These are phyloP conservation scores for Acanthosepion pharaonis DNA, from an alignment of 2,888 invertebrate species.

Conservation along the genomic window DNA sequence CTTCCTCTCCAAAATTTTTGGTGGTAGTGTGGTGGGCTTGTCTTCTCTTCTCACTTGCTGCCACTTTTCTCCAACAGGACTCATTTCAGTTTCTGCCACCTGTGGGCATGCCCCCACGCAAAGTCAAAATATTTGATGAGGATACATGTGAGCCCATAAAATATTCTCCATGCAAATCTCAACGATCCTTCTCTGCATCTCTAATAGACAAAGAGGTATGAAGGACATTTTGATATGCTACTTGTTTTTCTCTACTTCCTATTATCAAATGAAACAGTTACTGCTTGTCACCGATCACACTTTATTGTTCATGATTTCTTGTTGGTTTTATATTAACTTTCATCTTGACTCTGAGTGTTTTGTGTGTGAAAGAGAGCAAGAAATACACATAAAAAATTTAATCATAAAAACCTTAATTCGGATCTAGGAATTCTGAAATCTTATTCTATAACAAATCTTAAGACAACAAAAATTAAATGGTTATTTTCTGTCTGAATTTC, in stretches of 20 bases:
- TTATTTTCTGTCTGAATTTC: too few relatives aligned
- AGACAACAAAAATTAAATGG: too few relatives aligned
- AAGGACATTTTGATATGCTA: neutral
- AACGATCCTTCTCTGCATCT: slow-evolving; percentile 51
- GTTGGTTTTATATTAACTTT: too few relatives aligned
- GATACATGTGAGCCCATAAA: slow-evolving; percentile 69
- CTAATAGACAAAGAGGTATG: slow-evolving; percentile 42
- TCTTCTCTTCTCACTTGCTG: neutral
- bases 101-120: slow-evolving; percentile 60
- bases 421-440: too few relatives aligned
- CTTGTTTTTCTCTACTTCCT: neutral
- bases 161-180: slow-evolving; percentile 62
- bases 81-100: slow-evolving; percentile 64
- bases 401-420: too few relatives aligned
- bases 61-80: slow-evolving; percentile 54
- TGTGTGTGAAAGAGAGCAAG: too few relatives aligned
- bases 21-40: slow-evolving; percentile 48
- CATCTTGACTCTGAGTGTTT: too few relatives aligned
- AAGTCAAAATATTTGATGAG: slow-evolving; percentile 63
- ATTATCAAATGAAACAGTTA: too few relatives aligned
- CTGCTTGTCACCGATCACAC: too few relatives aligned
- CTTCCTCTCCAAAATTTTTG: neutral
- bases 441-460: too few relatives aligned
- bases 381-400: too few relatives aligned
- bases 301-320: too few relatives aligned